A percentile compares a stretch with the other conserved stretches of the same genome.
phyloP scores from a whole-genome alignment of 2,888 invertebrate genomes.

The Dinocampus coccinellae region DNA sequence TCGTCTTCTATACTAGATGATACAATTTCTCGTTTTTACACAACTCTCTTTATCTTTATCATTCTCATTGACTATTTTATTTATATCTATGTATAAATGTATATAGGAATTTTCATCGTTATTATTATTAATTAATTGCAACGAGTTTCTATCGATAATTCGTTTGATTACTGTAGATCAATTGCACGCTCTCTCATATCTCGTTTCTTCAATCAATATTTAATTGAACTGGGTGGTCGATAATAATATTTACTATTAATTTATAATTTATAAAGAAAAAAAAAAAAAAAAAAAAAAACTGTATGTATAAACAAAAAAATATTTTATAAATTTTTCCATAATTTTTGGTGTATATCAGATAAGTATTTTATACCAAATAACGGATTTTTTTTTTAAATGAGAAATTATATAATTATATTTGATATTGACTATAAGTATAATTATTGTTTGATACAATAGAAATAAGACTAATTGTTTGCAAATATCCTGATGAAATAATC shows the following conservation, averaged over 20 bases:
- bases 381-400: too few species aligned
- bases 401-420: too few species aligned
- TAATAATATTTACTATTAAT: neutral
- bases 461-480: neutral
- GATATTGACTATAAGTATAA: too few species aligned
- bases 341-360: neutral
- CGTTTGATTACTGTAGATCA: constrained; percentile 38
- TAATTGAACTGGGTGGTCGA: constrained; percentile 30
- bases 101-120: constrained; percentile 1
- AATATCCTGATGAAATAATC: neutral
- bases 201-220: neutral
- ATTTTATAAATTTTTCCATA: neutral
- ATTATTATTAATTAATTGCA: constrained; percentile 42
- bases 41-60: constrained; percentile 9
- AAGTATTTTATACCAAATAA: too few species aligned
- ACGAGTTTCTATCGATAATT: constrained; percentile 41
- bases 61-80: neutral
- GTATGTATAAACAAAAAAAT: neutral
- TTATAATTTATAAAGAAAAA: neutral
- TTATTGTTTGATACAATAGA: too few species aligned
- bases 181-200: neutral
- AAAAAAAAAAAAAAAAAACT: neutral
- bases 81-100: neutral
- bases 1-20: neutral
- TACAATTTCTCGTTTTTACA: constrained; percentile 7